Evolutionary conservation across 2,113 vertebrate species (phyloP).

Genomic region (Ardeotis arabs): DNA sequence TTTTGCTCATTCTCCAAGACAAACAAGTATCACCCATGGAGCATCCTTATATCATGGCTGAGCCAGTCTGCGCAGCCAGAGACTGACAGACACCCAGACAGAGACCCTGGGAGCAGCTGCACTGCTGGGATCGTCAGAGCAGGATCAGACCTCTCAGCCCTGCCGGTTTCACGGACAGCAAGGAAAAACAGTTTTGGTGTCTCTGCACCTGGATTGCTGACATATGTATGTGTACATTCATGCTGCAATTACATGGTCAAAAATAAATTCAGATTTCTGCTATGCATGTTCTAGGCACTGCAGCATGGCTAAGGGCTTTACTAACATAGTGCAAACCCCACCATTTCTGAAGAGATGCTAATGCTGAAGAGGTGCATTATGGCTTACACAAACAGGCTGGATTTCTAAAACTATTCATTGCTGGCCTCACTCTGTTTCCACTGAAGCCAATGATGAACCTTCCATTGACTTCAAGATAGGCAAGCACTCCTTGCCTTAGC

Average conservation of each 20-base stretch:
- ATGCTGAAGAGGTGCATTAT: neutral
- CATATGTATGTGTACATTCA: neutral
- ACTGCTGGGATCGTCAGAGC: neutral
- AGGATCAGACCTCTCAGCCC: neutral
- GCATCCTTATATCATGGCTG: neutral
- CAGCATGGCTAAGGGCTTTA: neutral
- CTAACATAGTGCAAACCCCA: neutral
- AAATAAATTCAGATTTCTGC: neutral
- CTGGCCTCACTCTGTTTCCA: neutral
- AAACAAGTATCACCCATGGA: neutral
- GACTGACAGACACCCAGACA: accelerated
- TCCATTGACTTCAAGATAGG: neutral
- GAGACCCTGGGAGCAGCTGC: neutral
- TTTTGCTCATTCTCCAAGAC: neutral
- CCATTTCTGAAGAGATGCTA: neutral
- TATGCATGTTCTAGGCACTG: neutral
- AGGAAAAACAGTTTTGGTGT: neutral
- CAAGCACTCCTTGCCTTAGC: neutral
- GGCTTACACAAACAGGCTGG: neutral
- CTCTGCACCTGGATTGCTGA: neutral
- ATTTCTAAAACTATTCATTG: neutral
- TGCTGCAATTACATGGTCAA: neutral
- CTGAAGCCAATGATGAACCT: neutral
- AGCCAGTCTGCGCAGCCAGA: neutral
- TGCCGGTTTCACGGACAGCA: neutral